A percentile compares a stretch with the other conserved stretches of the same genome.
These are phyloP conservation scores for Drosophila niveifrons DNA, from an alignment of 2,888 invertebrate genomes.

Conservation along the genomic window DNA sequence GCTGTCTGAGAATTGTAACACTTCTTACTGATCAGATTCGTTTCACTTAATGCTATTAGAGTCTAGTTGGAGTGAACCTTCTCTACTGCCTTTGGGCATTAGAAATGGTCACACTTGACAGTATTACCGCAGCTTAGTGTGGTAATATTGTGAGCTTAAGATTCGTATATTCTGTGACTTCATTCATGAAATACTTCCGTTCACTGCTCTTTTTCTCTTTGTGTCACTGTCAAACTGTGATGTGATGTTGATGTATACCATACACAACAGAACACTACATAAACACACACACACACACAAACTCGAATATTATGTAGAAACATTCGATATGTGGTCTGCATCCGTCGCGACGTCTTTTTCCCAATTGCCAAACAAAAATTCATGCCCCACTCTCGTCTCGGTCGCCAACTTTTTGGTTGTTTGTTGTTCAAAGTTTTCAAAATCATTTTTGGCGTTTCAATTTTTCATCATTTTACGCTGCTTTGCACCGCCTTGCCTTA, in stretches of 20 bases:
- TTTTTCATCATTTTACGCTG: conserved; percentile 57
- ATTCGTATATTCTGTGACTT: not conserved
- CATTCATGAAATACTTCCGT: conserved; percentile 22
- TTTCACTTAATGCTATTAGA: not conserved
- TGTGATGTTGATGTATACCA: conserved; percentile 4
- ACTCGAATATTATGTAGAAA: not conserved
- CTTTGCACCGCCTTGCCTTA: conserved; percentile 57
- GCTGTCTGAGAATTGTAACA: not conserved
- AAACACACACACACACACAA: not conserved
- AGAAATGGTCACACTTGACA: conserved; percentile 9
- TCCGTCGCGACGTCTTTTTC: conserved; percentile 18
- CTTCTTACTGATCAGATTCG: not conserved
- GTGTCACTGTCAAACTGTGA: conserved; percentile 9
- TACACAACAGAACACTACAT: not conserved
- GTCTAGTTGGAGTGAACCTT: not conserved
- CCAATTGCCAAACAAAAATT: conserved; percentile 29
- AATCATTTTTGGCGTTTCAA: conserved; percentile 35
- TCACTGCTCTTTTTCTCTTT: not conserved
- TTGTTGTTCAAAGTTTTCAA: conserved; percentile 20
- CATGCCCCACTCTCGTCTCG: not conserved
- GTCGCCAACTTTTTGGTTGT: conserved; percentile 3
- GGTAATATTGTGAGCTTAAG: not conserved
- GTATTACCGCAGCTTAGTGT: conserved; percentile 12
- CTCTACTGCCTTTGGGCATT: not conserved
- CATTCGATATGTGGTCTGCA: conserved; percentile 17